These are phyloP conservation scores for Noctua comes DNA, from an alignment of 2,888 invertebrate genomes.

Conservation along the genomic window DNA sequence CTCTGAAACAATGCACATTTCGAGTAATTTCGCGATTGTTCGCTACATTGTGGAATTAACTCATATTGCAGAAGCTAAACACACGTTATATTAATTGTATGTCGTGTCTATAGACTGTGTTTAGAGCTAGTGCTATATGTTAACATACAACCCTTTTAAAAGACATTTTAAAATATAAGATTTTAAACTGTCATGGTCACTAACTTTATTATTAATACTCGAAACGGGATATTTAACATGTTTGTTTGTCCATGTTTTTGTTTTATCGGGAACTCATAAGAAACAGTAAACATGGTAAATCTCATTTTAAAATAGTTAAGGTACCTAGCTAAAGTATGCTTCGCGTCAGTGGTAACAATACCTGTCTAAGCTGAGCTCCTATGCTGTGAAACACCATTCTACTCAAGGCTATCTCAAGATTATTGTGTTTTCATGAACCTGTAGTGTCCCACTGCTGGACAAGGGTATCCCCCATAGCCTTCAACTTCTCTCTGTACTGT, in stretches of 20 bases:
- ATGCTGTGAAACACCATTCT: not conserved
- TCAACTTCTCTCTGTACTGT: too few species aligned
- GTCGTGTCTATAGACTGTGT: not conserved
- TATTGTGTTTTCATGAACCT: not conserved
- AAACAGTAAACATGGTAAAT: too few species aligned
- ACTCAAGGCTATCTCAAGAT: not conserved
- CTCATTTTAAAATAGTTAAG: not conserved
- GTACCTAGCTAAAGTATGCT: not conserved
- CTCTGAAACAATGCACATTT: conserved; percentile 30
- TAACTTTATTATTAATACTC: too few species aligned
- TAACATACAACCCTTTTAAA: not conserved
- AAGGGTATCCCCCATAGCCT: not conserved
- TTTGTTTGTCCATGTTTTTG: too few species aligned
- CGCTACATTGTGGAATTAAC: conserved; percentile 17
- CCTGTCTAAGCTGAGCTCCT: not conserved
- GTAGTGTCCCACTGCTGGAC: not conserved
- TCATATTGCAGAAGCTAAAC: not conserved
- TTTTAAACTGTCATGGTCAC: too few species aligned
- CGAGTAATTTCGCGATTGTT: conserved; percentile 29
- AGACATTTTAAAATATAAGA: not conserved
- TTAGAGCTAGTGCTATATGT: too few species aligned
- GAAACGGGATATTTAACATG: too few species aligned
- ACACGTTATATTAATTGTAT: not conserved
- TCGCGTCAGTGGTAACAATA: not conserved
- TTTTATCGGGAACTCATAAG: too few species aligned